Evolutionary conservation across 2,113 vertebrate genomes (phyloP).

Genomic region (Periophthalmus modestus): DNA sequence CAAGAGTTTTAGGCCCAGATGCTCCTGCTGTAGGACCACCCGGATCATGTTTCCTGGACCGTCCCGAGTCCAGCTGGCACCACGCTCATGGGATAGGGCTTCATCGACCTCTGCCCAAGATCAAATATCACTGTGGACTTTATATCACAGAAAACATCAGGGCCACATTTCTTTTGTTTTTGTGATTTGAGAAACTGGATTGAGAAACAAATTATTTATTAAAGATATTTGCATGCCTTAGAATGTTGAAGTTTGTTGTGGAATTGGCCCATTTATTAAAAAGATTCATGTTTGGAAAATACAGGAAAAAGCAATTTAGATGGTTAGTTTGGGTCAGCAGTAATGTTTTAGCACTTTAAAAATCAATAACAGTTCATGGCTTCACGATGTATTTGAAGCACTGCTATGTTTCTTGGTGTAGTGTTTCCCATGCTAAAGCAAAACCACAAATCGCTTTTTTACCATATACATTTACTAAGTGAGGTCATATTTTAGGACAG

Average conservation of each 20-base stretch:
- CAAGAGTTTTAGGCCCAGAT: slow-evolving; percentile 67
- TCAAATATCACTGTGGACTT: slow-evolving; percentile 34
- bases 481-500: not conserved
- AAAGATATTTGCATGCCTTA: not conserved
- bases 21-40: slow-evolving; percentile 59
- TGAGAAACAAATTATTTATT: slow-evolving; percentile 12
- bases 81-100: slow-evolving; percentile 10
- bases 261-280: not conserved
- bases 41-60: slow-evolving; percentile 64
- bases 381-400: not conserved
- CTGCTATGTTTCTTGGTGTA: not conserved
- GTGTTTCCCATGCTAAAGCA: not conserved
- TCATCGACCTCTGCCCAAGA: slow-evolving; percentile 32
- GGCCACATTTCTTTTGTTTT: slow-evolving; percentile 5
- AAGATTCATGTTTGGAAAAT: not conserved
- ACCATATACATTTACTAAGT: not conserved
- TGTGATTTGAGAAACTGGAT: not conserved
- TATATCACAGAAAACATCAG: slow-evolving; percentile 1
- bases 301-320: not conserved
- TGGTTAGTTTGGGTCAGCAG: not conserved
- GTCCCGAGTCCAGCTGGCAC: slow-evolving; percentile 68
- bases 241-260: not conserved
- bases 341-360: slow-evolving; percentile 2
- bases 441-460: not conserved
- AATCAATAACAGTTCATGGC: slow-evolving; percentile 1